Percentiles rank a stretch among this genome's conserved stretches.
Evolutionary conservation across 2,113 vertebrate genomes (phyloP).

Genomic region (Mobula hypostoma): DNA sequence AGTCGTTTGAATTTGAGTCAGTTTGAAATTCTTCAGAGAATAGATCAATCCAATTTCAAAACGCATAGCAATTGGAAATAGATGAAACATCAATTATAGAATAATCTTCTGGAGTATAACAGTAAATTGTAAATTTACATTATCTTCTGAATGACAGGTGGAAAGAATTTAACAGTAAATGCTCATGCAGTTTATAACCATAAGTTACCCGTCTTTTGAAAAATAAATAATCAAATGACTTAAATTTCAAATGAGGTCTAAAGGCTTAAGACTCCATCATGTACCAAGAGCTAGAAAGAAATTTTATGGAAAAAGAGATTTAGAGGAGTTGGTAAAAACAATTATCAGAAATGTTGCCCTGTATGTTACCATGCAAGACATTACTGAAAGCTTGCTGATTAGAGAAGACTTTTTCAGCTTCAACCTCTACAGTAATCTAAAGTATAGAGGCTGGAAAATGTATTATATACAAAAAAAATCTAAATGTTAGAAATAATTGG

Average conservation of each 20-base stretch:
- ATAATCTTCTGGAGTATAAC: neutral
- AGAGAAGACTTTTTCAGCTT: neutral
- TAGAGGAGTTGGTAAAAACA: neutral
- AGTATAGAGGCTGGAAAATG: neutral
- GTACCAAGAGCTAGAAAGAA: neutral
- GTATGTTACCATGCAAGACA: neutral
- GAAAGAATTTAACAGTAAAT: neutral
- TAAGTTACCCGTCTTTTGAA: neutral
- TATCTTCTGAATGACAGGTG: neutral
- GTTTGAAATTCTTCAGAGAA: conserved; percentile 7
- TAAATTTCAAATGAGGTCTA: neutral
- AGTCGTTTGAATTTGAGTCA: neutral
- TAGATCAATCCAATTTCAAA: neutral
- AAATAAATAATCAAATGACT: neutral
- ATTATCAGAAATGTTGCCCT: neutral
- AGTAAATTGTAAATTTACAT: neutral
- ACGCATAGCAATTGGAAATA: neutral
- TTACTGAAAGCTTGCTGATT: neutral
- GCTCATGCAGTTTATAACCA: neutral
- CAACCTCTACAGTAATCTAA: neutral
- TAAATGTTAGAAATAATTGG: neutral
- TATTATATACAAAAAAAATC: too few relatives aligned
- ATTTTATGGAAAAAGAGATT: neutral
- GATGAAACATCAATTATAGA: neutral
- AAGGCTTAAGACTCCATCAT: neutral